Base-by-base conservation (phyloP, 2,797 vertebrate species). In the Oreochromis grahami region DNA sequence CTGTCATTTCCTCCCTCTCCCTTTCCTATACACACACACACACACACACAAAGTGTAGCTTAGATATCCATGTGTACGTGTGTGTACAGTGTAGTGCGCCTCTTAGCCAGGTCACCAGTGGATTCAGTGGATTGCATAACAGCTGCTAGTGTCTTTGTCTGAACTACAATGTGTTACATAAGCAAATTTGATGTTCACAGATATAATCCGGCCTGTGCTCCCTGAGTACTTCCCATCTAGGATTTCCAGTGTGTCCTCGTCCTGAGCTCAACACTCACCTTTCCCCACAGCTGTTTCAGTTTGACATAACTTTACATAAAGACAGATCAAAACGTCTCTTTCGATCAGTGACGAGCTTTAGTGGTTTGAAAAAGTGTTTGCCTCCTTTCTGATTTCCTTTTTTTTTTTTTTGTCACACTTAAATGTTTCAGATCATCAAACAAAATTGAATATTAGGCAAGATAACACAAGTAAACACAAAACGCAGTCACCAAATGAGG, bases 111-210 rank as follows among this genome's bases (percentile, higher is more conserved):
- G 93, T 94, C 94, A 94, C 68, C 53, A 55, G 12, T 55, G 53
- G 53, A 56, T 56, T 56, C 84, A 76, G 85, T 63, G 84, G 81
- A 88, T 96, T 96, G 94, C 85, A 38, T 95, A 96, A 96, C 87
- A 92, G 88, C 90, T 90, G 92, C 87, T 93, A 92, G 91, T 93
- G 87, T 93, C 92, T 85, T 87, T 78, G 85, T 92, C 92, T 92
- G 92, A 86, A 78, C 89, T 91, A 90, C 93, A 89, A 80, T 93
- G 92, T 91, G 92, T 97, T 96, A 96, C 88, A 90, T 96, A 96
- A 97, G 90, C 95, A 93, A 93, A 94, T 96, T 95, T 95, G 93
- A 95, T 95, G 94, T 96, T 94, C 91, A 72, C 87, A 91, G 91
- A 92, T 91, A 86, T 96, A 96, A 97, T 96, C 96, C 92, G 53